These are phyloP conservation scores for Pseudorhombus dupliciocellatus DNA, from an alignment of 2,113 vertebrate species.

Conservation along the genomic window DNA sequence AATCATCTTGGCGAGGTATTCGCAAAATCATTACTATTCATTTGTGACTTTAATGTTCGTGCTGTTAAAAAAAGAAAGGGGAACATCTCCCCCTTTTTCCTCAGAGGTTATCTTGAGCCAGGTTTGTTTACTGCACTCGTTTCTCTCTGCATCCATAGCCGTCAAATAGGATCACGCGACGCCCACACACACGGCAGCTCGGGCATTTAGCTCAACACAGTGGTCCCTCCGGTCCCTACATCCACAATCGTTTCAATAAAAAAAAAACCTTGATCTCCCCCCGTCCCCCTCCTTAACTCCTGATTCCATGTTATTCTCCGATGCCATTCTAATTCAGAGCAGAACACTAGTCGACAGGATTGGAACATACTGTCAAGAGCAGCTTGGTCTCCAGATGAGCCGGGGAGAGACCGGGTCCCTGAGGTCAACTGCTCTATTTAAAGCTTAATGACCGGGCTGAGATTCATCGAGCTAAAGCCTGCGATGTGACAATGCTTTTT, in stretches of 20 bases:
- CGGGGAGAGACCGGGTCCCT: constrained; percentile 49
- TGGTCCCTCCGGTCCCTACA: constrained; percentile 3
- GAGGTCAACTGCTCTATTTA: constrained; percentile 66
- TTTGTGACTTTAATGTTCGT: constrained; percentile 28
- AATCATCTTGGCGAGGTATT: constrained; percentile 48
- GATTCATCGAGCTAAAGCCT: constrained; percentile 55
- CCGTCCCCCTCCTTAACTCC: constrained; percentile 3
- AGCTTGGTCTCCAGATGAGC: constrained; percentile 70
- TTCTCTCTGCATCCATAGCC: constrained; percentile 3
- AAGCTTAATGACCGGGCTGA: constrained; percentile 66
- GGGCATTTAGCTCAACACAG: constrained; percentile 9
- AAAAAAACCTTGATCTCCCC: background rate
- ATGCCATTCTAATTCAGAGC: constrained; percentile 42
- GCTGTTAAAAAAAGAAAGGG: background rate
- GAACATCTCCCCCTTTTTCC: constrained; percentile 1
- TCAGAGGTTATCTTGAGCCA: constrained; percentile 11
- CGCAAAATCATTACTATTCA: constrained; percentile 58
- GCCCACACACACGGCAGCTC: constrained; percentile 10
- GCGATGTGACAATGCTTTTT: constrained; percentile 66
- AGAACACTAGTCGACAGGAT: constrained; percentile 44
- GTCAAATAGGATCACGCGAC: constrained; percentile 5
- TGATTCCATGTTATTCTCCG: constrained; percentile 18
- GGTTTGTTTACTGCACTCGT: background rate
- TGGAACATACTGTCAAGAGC: constrained; percentile 59
- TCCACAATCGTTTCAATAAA: constrained; percentile 1